Conservation (phyloP, 2,888 invertebrate genomes). For the Troglohyphantes excavatus region DNA sequence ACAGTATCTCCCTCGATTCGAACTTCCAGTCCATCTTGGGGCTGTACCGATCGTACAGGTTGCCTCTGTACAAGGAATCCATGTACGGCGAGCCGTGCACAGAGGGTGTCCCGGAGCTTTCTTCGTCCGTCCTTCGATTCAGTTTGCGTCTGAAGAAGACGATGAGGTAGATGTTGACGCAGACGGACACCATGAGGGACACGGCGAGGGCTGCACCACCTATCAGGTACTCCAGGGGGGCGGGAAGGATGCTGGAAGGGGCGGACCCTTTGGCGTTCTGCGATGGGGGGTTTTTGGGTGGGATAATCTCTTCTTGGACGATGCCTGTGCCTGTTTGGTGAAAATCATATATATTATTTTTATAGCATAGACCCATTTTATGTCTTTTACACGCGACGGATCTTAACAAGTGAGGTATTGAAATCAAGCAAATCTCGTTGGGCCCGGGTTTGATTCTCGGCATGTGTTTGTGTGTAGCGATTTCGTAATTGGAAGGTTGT, state of each 20-base stretch:
- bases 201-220: slow-evolving; percentile 66
- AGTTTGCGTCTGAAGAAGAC: slow-evolving; percentile 55
- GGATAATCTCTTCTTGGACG: slow-evolving; percentile 60
- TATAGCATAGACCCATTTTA: no score
- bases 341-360: no score
- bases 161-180: slow-evolving; percentile 68
- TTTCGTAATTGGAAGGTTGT: no score
- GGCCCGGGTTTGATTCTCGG: no score
- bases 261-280: neutral
- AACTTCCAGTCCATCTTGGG: slow-evolving; percentile 65
- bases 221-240: slow-evolving; percentile 63
- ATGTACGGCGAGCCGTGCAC: slow-evolving; percentile 38
- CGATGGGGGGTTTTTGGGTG: slow-evolving; percentile 35
- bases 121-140: slow-evolving; percentile 19
- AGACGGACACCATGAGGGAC: slow-evolving; percentile 60
- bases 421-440: no score
- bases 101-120: slow-evolving; percentile 39
- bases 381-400: no score
- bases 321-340: slow-evolving; percentile 59
- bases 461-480: no score
- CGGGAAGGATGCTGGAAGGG: neutral
- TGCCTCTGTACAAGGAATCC: slow-evolving; percentile 38
- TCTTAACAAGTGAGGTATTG: no score
- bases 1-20: slow-evolving; percentile 73
- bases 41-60: slow-evolving; percentile 60